Percentiles rank a stretch among this genome's conserved stretches.
These are phyloP conservation scores for Ceratotherium simum DNA, from an alignment of 2,113 vertebrate species.

Conservation along the genomic window DNA sequence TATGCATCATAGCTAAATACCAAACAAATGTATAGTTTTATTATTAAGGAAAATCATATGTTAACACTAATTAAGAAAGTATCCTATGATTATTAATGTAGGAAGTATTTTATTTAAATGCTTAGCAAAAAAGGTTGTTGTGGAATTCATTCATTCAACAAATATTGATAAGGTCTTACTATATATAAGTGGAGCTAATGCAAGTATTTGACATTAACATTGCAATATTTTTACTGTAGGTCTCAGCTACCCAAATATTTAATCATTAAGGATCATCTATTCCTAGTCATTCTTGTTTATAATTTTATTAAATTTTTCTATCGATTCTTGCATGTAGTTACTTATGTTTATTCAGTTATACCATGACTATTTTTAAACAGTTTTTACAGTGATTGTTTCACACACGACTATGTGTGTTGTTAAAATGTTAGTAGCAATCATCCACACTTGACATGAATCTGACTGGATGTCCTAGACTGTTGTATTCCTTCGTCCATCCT, in stretches of 20 bases:
- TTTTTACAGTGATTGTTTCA: neutral
- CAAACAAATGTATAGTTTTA: neutral
- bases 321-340: neutral
- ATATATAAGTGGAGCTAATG: neutral
- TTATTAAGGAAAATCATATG: neutral
- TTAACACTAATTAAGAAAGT: neutral
- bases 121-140: neutral
- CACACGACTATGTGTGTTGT: neutral
- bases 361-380: neutral
- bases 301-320: neutral
- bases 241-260: neutral
- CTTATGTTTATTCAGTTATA: neutral
- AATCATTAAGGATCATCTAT: neutral
- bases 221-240: neutral
- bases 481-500: neutral
- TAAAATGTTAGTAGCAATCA: neutral
- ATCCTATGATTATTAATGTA: neutral
- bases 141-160: constrained; percentile 2
- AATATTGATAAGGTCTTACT: neutral
- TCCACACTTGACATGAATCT: neutral
- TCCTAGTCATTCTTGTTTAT: neutral
- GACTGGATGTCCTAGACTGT: neutral
- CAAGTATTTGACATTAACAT: constrained; percentile 9
- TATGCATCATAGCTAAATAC: neutral
- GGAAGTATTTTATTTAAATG: neutral